Evolutionary conservation across 2,797 vertebrate genomes (phyloP).

Genomic region (Scleropages formosus): DNA sequence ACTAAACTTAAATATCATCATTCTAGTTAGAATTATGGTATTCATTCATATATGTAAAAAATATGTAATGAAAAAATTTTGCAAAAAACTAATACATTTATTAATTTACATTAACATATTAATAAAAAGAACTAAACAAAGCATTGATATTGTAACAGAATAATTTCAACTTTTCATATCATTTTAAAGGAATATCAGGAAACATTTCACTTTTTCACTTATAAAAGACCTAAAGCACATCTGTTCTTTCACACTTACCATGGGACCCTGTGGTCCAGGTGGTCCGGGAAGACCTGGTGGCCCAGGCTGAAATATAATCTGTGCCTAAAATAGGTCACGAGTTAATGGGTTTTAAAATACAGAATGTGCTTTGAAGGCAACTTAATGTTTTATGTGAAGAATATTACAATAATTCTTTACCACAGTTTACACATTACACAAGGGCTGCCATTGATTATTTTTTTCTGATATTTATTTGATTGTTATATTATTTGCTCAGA

Average conservation of each 20-base stretch:
- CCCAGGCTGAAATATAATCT: slow-evolving; percentile 75
- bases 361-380: not conserved
- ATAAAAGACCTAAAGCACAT: not conserved
- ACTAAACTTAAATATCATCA: too few relatives aligned
- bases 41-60: too few relatives aligned
- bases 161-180: not conserved
- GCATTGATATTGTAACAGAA: too few relatives aligned
- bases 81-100: too few relatives aligned
- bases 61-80: too few relatives aligned
- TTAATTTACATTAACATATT: too few relatives aligned
- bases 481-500: not conserved
- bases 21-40: too few relatives aligned
- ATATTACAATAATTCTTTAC: not conserved
- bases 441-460: not conserved
- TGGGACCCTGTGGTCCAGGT: slow-evolving; percentile 66
- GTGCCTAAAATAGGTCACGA: slow-evolving; percentile 43
- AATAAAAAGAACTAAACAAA: too few relatives aligned
- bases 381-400: not conserved
- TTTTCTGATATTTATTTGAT: too few relatives aligned
- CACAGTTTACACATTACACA: not conserved
- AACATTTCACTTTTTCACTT: slow-evolving; percentile 1
- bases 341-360: not conserved
- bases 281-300: slow-evolving; percentile 64
- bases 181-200: not conserved
- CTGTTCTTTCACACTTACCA: slow-evolving; percentile 55